A percentile compares a stretch with the other conserved stretches of the same genome.
Conservation (phyloP, 2,113 vertebrate genomes). For the Oreamnos americanus region DNA sequence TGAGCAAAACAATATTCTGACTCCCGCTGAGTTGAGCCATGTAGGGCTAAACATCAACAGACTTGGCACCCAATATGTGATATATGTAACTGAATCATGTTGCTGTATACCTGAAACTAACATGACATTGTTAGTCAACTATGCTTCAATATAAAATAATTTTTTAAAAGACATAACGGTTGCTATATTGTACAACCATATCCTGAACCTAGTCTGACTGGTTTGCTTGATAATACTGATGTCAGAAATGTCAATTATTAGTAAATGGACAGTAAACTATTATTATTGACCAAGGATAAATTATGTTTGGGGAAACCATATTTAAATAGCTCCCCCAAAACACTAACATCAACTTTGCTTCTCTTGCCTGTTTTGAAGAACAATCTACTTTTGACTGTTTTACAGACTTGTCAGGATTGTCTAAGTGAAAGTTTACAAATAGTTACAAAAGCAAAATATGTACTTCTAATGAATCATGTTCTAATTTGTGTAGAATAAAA, state of each 20-base stretch:
- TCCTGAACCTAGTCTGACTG: not conserved
- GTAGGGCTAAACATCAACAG: not conserved
- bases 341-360: not conserved
- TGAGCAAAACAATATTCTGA: not conserved
- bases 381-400: not conserved
- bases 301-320: not conserved
- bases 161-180: not conserved
- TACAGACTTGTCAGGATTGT: not conserved
- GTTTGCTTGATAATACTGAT: not conserved
- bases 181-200: not conserved
- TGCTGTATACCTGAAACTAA: not conserved
- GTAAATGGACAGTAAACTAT: not conserved
- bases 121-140: not conserved
- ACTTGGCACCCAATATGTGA: not conserved
- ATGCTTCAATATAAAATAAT: not conserved
- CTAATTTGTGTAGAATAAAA: slow-evolving; percentile 27
- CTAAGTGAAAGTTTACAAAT: slow-evolving; percentile 16
- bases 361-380: not conserved
- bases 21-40: not conserved
- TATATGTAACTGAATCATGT: not conserved
- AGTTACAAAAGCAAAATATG: slow-evolving; percentile 24
- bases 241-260: not conserved
- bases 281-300: not conserved
- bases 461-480: slow-evolving; percentile 27
- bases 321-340: slow-evolving; percentile 12